Evolutionary conservation across 1,140 invertebrate species (phyloP).

Genomic region (Euura saliciscinereae): DNA sequence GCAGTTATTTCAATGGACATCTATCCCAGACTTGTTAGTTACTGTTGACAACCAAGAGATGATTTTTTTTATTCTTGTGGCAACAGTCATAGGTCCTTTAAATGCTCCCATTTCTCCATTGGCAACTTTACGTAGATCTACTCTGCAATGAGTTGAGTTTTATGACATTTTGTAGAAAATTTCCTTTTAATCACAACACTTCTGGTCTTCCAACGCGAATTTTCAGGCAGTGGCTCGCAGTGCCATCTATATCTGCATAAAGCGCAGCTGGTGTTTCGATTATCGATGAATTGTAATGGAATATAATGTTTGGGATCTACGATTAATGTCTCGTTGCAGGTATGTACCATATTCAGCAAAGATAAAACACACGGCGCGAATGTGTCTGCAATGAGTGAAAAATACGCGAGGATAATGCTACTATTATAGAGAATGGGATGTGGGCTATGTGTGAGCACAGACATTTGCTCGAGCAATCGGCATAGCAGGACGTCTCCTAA

Average conservation of each 20-base stretch:
- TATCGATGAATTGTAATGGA: background rate
- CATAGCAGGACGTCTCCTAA: constrained; percentile 19
- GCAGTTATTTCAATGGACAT: constrained; percentile 5
- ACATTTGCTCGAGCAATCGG: constrained; percentile 44
- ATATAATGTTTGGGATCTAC: background rate
- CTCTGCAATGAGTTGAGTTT: no score
- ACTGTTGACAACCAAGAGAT: no score
- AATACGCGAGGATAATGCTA: constrained; percentile 43
- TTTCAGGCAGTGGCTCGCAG: no score
- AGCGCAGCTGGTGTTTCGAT: no score
- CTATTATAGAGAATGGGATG: constrained; percentile 44
- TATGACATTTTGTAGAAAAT: no score
- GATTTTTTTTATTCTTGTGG: no score
- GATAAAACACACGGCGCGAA: constrained; percentile 48
- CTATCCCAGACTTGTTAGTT: background rate
- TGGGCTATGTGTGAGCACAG: constrained; percentile 44
- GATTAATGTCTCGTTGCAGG: constrained; percentile 49
- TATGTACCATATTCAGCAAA: constrained; percentile 56
- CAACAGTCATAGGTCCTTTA: no score
- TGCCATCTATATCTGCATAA: no score
- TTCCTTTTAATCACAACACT: no score
- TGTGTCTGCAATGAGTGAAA: constrained; percentile 52
- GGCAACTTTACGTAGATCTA: no score
- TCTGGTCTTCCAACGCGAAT: no score
- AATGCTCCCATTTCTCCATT: no score